phyloP scores from a whole-genome alignment of 2,797 vertebrate species.

The Acanthurus tractus region DNA sequence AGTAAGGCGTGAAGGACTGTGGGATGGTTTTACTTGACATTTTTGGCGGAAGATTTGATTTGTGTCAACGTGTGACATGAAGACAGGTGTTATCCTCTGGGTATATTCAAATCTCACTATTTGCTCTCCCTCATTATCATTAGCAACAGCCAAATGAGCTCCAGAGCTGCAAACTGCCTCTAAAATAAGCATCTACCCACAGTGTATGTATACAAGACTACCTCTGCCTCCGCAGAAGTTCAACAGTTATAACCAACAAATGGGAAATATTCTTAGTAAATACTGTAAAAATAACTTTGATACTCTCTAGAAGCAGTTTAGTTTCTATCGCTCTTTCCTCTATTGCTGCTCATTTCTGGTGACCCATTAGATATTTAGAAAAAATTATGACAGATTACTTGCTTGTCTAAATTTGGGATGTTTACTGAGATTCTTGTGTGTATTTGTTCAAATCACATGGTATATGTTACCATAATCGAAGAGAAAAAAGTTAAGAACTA shows the following conservation, averaged over 20 bases:
- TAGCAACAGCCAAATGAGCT: constrained; percentile 28
- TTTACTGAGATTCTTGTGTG: not conserved
- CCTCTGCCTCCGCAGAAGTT: not conserved
- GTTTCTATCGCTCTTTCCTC: not conserved
- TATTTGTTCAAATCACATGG: not conserved
- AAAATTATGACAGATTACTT: not conserved
- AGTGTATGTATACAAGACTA: not conserved
- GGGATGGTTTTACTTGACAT: not conserved
- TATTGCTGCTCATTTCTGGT: not conserved
- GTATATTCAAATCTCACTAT: constrained; percentile 32
- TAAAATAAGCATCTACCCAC: not conserved
- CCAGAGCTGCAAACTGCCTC: not conserved
- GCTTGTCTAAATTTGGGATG: not conserved
- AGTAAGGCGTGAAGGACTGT: not conserved
- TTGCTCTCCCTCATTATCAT: constrained; percentile 2
- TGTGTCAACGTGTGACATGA: constrained; percentile 5
- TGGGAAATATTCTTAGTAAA: not conserved
- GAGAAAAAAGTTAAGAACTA: not conserved
- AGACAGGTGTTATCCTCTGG: constrained; percentile 11
- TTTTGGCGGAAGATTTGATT: constrained; percentile 34
- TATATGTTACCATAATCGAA: not conserved
- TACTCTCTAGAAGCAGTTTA: not conserved
- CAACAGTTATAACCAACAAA: constrained; percentile 2
- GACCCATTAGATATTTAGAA: not conserved
- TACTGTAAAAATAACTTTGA: not conserved